Evolutionary conservation across 2,888 invertebrate species (phyloP).

Genomic region (Vesta saturnalis): DNA sequence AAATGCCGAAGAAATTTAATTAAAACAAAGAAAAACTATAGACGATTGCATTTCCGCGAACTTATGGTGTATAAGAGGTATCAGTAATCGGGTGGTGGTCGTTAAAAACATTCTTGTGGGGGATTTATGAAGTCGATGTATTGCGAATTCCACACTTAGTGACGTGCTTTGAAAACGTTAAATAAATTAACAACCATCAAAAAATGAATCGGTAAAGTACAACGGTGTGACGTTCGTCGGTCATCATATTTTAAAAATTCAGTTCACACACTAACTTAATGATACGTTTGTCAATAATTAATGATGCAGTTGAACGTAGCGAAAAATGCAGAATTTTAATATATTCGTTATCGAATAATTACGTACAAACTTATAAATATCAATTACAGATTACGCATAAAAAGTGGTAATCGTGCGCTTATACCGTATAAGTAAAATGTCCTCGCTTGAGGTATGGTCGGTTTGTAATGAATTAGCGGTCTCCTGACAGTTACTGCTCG

Average conservation of each 20-base stretch:
- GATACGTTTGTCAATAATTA: not conserved
- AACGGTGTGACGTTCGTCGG: conserved; percentile 10
- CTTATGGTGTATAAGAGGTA: conserved; percentile 4
- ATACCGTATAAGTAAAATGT: conserved; percentile 55
- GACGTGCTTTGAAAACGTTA: conserved; percentile 39
- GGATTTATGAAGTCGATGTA: conserved; percentile 43
- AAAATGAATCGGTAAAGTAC: conserved; percentile 24
- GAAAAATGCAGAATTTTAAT: conserved; percentile 15
- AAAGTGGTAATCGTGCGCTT: conserved; percentile 52
- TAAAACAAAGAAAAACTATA: not conserved
- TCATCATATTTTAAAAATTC: conserved; percentile 18
- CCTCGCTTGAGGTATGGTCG: conserved; percentile 52
- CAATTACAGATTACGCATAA: conserved; percentile 45
- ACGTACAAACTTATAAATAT: conserved; percentile 38
- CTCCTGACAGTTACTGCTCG: conserved; percentile 55
- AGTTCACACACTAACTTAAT: not conserved
- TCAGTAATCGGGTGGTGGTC: conserved; percentile 41
- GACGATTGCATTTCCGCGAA: not conserved
- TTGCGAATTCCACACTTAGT: conserved; percentile 40
- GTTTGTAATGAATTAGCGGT: conserved; percentile 56
- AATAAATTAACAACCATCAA: conserved; percentile 36
- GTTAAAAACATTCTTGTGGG: conserved; percentile 43
- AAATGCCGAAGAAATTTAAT: not conserved
- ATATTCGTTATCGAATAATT: conserved; percentile 32
- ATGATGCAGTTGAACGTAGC: too few relatives aligned